A percentile compares a stretch with the other conserved stretches of the same genome.
Conservation (phyloP, 2,113 vertebrate species). For the Numida meleagris region DNA sequence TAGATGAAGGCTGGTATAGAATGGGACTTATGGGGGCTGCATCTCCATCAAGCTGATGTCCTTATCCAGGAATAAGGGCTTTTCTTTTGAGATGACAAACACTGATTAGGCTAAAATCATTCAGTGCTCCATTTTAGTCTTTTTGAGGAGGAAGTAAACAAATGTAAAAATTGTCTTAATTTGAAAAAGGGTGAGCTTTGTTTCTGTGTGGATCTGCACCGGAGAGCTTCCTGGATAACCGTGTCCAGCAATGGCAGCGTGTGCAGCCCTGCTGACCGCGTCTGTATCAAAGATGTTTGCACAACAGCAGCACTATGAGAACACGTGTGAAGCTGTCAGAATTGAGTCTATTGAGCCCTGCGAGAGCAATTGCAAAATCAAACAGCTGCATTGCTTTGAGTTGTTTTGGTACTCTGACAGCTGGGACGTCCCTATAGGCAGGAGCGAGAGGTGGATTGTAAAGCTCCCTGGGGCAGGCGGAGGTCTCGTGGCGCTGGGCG, state of each 20-base stretch:
- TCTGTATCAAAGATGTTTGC: background rate
- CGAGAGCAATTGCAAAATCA: background rate
- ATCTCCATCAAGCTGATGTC: background rate
- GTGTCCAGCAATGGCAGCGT: background rate
- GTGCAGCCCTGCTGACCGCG: background rate
- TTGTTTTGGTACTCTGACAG: background rate
- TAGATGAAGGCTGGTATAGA: background rate
- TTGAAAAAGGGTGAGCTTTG: background rate
- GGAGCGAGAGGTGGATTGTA: fast-evolving
- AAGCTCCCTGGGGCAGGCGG: background rate
- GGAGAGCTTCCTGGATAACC: background rate
- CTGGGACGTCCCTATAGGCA: fast-evolving
- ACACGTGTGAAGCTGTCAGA: background rate
- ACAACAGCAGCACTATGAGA: background rate
- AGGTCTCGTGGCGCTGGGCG: background rate
- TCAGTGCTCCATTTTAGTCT: background rate
- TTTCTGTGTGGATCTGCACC: background rate
- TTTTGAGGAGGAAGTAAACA: background rate
- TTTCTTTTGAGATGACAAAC: background rate
- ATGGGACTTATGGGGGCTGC: background rate
- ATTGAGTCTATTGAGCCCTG: background rate
- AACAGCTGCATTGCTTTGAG: fast-evolving
- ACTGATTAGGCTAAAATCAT: background rate
- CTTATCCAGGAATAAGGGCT: background rate
- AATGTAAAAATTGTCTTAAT: background rate